These are phyloP conservation scores for Sipunculus nudus DNA, from an alignment of 2,888 invertebrate genomes.

Conservation along the genomic window DNA sequence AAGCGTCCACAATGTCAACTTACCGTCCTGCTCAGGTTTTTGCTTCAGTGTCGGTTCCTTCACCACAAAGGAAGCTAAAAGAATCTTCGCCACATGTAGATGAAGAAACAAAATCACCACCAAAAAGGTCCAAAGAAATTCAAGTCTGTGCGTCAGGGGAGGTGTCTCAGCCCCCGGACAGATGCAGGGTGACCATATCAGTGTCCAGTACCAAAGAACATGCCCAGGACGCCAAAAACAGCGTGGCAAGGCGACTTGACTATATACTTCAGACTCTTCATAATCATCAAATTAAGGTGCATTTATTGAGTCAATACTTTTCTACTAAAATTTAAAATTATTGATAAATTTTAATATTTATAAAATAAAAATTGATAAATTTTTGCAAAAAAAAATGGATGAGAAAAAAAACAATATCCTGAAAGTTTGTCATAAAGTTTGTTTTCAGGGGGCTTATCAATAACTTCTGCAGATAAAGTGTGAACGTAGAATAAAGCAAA, in stretches of 20 bases:
- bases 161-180: constrained; percentile 54
- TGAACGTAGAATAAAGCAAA: too few relatives aligned
- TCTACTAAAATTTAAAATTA: too few relatives aligned
- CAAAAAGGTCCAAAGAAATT: constrained; percentile 34
- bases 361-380: too few relatives aligned
- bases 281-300: constrained; percentile 57
- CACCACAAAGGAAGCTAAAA: neutral
- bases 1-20: constrained; percentile 30
- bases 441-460: too few relatives aligned
- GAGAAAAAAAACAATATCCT: too few relatives aligned
- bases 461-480: too few relatives aligned
- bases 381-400: too few relatives aligned
- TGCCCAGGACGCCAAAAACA: constrained; percentile 58
- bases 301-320: too few relatives aligned
- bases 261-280: constrained; percentile 57
- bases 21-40: constrained; percentile 41
- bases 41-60: constrained; percentile 18
- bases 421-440: too few relatives aligned
- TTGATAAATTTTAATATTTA: too few relatives aligned
- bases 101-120: neutral
- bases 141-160: constrained; percentile 57
- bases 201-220: constrained; percentile 51
- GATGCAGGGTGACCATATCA: constrained; percentile 48
- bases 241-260: constrained; percentile 55
- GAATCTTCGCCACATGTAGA: neutral